phyloP scores from a whole-genome alignment of 2,888 invertebrate genomes.

The Prosopocoilus inquinatus region DNA sequence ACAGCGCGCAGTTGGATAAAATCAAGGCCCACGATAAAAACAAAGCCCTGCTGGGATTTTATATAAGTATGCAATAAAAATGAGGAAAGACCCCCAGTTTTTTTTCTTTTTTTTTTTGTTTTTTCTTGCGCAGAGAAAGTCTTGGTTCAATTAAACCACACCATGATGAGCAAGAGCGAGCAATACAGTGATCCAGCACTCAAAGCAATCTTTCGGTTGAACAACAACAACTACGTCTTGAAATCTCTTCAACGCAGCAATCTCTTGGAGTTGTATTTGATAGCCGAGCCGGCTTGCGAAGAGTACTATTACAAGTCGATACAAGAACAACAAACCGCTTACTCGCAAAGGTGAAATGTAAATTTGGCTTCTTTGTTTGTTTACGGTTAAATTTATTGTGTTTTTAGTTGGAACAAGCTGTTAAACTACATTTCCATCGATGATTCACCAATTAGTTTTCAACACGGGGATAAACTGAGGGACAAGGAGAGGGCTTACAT shows the following conservation, averaged over 20 bases:
- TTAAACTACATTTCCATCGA: slow-evolving; percentile 70
- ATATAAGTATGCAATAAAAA: slow-evolving; percentile 64
- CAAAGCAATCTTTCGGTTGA: slow-evolving; percentile 86
- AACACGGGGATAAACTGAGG: slow-evolving; percentile 66
- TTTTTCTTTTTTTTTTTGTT: background rate
- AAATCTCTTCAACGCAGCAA: slow-evolving; percentile 86
- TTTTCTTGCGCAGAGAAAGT: slow-evolving; percentile 69
- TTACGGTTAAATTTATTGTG: slow-evolving; percentile 2
- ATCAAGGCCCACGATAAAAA: slow-evolving; percentile 57
- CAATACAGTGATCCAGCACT: slow-evolving; percentile 84
- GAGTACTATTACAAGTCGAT: slow-evolving; percentile 84
- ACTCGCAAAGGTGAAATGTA: slow-evolving; percentile 59
- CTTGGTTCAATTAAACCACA: slow-evolving; percentile 84
- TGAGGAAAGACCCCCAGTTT: slow-evolving; percentile 23
- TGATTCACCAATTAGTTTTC: slow-evolving; percentile 61
- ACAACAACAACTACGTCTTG: slow-evolving; percentile 93
- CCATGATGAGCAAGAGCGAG: slow-evolving; percentile 87
- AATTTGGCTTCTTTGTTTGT: background rate
- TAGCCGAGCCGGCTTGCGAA: slow-evolving; percentile 84
- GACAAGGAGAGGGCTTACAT: slow-evolving; percentile 83
- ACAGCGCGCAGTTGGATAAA: slow-evolving; percentile 55
- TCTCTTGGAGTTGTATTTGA: slow-evolving; percentile 74
- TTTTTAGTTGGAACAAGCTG: slow-evolving; percentile 78
- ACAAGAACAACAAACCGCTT: slow-evolving; percentile 75
- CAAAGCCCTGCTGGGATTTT: slow-evolving; percentile 71